A percentile compares a stretch with the other conserved stretches of the same genome.
phyloP scores from a whole-genome alignment of 2,113 vertebrate genomes.

The Varanus salvator region DNA sequence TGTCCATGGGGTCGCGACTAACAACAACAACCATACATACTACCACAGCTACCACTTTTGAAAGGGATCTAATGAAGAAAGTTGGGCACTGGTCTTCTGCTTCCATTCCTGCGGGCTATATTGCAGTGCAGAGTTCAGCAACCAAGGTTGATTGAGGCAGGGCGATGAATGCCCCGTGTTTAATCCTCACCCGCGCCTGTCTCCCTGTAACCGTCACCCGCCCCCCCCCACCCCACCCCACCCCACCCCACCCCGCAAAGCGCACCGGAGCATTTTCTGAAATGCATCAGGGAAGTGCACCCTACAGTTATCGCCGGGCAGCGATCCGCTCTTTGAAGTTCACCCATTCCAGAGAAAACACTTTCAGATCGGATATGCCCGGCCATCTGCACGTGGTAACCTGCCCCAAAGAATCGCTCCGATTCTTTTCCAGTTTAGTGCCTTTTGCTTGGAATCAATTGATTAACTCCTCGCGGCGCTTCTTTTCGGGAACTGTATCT shows the following conservation, averaged over 20 bases:
- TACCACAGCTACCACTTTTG: too few relatives aligned
- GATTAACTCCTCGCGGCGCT: neutral
- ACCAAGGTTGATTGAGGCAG: neutral
- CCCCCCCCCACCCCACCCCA: neutral
- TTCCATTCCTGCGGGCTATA: neutral
- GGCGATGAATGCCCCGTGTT: neutral
- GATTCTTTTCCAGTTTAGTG: neutral
- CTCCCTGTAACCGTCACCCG: neutral
- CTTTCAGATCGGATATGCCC: neutral
- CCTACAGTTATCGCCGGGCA: neutral
- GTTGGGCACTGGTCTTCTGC: neutral
- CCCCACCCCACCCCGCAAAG: neutral
- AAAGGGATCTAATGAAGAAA: neutral
- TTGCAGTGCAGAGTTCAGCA: neutral
- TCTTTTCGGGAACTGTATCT: conserved; percentile 14
- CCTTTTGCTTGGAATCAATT: neutral
- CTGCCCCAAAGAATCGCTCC: neutral
- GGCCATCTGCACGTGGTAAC: accelerated
- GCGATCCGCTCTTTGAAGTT: neutral
- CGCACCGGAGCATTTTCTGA: neutral
- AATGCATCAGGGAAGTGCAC: neutral
- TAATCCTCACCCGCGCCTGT: neutral
- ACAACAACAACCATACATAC: too few relatives aligned
- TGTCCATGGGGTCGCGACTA: too few relatives aligned
- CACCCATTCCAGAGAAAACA: neutral